Evolutionary conservation across 2,888 invertebrate genomes (phyloP).

Genomic region (Physocephala rufipes): DNA sequence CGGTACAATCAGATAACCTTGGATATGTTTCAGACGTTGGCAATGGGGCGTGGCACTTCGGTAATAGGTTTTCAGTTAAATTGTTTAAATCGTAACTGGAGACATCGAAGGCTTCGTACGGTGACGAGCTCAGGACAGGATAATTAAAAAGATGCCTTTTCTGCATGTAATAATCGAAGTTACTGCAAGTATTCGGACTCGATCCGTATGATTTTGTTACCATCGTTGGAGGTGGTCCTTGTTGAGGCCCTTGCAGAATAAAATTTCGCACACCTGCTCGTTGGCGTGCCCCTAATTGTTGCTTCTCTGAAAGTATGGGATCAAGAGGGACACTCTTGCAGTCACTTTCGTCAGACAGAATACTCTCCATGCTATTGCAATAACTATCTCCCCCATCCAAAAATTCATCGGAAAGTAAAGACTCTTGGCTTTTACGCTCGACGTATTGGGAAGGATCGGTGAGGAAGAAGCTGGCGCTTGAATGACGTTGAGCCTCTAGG

Average conservation of each 20-base stretch:
- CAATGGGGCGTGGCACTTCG: slow-evolving; percentile 46
- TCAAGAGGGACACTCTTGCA: slow-evolving; percentile 83
- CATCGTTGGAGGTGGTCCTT: slow-evolving; percentile 59
- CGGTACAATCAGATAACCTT: slow-evolving; percentile 47
- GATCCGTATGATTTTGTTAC: slow-evolving; percentile 72
- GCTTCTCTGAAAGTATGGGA: slow-evolving; percentile 67
- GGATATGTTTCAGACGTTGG: slow-evolving; percentile 63
- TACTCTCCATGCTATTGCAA: slow-evolving; percentile 82
- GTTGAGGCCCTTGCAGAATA: slow-evolving; percentile 64
- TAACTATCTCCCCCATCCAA: slow-evolving; percentile 70
- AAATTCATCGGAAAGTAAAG: slow-evolving; percentile 78
- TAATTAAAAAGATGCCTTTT: slow-evolving; percentile 48
- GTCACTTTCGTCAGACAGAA: slow-evolving; percentile 82
- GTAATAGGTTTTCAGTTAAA: slow-evolving; percentile 40
- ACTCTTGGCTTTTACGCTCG: slow-evolving; percentile 78
- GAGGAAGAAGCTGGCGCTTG: slow-evolving; percentile 83
- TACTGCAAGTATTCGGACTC: slow-evolving; percentile 71
- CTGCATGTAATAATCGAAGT: slow-evolving; percentile 69
- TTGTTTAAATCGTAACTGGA: slow-evolving; percentile 59
- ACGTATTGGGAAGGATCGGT: slow-evolving; percentile 67
- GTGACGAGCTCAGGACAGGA: slow-evolving; percentile 44
- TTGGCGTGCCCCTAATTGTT: slow-evolving; percentile 48
- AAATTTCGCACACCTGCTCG: slow-evolving; percentile 61
- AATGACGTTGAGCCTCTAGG: slow-evolving; percentile 72
- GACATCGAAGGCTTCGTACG: slow-evolving; percentile 66